Evolutionary conservation across 2,113 vertebrate genomes (phyloP), one percentile per base, ranked within the genome.

Genomic region (Cavia aperea): DNA sequence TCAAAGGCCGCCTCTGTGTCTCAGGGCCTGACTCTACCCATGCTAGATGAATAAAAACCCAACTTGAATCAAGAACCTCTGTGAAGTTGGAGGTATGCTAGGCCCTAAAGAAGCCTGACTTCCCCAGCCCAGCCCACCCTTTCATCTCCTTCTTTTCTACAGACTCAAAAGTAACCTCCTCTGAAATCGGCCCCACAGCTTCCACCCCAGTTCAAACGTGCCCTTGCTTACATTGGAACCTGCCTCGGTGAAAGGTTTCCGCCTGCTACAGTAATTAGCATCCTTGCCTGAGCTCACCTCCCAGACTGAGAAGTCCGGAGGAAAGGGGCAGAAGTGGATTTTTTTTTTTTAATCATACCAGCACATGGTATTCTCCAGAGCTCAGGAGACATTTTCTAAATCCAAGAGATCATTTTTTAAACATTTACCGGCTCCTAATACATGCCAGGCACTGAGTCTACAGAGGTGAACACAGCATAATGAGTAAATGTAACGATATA

Each of bases 321-420:
- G 13, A 82, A 15, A 60, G 72, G 5, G 15, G 63, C 49, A 51
- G 24, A 78, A 92, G 81, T 24, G 60, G 49, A 62, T 31, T 63
- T 6, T 39, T 63, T 63, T 13, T 33, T 68, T 54, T 4, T 46
- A 92, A 89, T 60, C 79, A 70, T 70, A 54, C 62, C 56, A 86
- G 90, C 4, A 56, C 31, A 84, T 39, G 58, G 43, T n/a, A 81
- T 15, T 46, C 46, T 92, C 79, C 68, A 86, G 63, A 46, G 56
- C 46, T 63, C 49, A 86, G 87, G 29, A 93, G 81, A 88, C 87
- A 82, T 39, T 77, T 88, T 79, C 83, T 51, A 23, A 93, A 83
- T 73, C 56, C 81, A 88, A 91, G 33, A 87, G 36, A 72, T 81
- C 58, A 29, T 78, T 88, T 88, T 70, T 36, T 31, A 49, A 86